A percentile compares a stretch with the other conserved stretches of the same genome.
phyloP scores from a whole-genome alignment of 2,113 vertebrate species.

The Canis aureus region DNA sequence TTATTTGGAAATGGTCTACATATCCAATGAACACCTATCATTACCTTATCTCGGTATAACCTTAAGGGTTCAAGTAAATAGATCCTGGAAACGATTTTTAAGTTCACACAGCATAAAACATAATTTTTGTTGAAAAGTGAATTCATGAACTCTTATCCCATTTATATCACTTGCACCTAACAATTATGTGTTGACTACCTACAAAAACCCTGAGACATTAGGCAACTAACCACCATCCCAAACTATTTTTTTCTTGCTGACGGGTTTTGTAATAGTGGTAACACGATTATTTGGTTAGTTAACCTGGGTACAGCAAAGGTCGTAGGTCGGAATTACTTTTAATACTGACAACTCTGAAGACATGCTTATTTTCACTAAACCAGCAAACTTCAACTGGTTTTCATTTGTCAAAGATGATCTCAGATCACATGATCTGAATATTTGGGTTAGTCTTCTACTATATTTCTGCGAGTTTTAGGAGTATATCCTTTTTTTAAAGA shows the following conservation, averaged over 20 bases:
- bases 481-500: neutral
- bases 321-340: neutral
- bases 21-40: neutral
- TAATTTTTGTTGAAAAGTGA: neutral
- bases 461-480: neutral
- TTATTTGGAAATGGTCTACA: neutral
- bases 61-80: neutral
- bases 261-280: neutral
- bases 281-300: neutral
- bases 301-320: neutral
- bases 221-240: neutral
- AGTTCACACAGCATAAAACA: neutral
- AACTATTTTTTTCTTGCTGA: neutral
- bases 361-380: neutral
- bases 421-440: neutral
- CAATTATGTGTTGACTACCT: neutral
- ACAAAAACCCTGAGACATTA: neutral
- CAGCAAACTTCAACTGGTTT: neutral
- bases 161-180: neutral
- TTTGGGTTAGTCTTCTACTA: neutral
- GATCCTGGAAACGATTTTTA: neutral
- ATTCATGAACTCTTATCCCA: neutral
- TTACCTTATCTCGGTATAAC: neutral
- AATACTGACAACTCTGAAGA: neutral
- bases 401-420: neutral